phyloP scores from a whole-genome alignment of 2,797 vertebrate species.

The Galaxias olidus region DNA sequence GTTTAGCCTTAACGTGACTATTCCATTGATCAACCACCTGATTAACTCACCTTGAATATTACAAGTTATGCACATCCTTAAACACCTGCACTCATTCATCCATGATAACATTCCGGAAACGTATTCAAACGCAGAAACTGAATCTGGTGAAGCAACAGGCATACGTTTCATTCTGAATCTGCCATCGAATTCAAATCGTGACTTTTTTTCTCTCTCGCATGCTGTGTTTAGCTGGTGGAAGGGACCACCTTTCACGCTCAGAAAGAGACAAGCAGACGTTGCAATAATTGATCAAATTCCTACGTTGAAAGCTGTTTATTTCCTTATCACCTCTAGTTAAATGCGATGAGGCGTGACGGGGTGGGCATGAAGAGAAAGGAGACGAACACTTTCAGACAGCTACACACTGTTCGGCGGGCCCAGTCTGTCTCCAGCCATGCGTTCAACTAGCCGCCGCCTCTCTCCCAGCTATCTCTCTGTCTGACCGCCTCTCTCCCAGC shows the following conservation, averaged over 20 bases:
- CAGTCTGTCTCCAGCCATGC: slow-evolving; percentile 57
- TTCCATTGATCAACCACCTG: too few species aligned
- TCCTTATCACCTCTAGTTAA: slow-evolving; percentile 72
- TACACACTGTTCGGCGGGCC: slow-evolving; percentile 56
- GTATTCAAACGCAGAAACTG: too few species aligned
- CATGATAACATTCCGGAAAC: too few species aligned
- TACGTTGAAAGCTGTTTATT: slow-evolving; percentile 68
- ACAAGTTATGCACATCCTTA: too few species aligned
- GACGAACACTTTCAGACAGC: slow-evolving; percentile 66
- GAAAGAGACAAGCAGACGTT: slow-evolving; percentile 62
- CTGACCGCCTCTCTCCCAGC: slow-evolving; percentile 34
- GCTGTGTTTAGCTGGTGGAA: too few species aligned
- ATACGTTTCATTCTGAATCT: too few species aligned
- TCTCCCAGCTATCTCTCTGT: slow-evolving; percentile 25
- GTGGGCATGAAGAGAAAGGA: slow-evolving; percentile 58
- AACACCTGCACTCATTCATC: too few species aligned
- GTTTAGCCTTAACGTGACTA: too few species aligned
- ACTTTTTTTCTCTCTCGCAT: too few species aligned
- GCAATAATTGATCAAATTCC: slow-evolving; percentile 78
- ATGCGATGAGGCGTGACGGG: slow-evolving; percentile 67
- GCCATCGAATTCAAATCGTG: too few species aligned
- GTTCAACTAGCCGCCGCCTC: slow-evolving; percentile 17
- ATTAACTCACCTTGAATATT: too few species aligned
- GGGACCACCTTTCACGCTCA: slow-evolving; percentile 5
- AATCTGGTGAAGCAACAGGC: too few species aligned